These are phyloP conservation scores for Palythoa grandis DNA, from an alignment of 92 coral and sea anemone species.

Conservation along the genomic window DNA sequence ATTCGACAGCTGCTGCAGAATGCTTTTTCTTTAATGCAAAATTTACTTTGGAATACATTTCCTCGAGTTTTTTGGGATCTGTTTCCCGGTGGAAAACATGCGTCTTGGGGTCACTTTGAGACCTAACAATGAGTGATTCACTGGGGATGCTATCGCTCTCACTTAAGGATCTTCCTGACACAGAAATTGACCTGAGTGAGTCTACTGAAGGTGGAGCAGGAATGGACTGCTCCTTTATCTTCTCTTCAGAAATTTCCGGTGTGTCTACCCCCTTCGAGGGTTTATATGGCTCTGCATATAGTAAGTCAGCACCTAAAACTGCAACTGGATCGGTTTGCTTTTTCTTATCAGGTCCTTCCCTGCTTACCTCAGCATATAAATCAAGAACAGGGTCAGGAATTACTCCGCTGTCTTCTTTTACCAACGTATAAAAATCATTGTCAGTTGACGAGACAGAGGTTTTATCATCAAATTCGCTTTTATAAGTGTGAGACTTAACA, in stretches of 20 bases:
- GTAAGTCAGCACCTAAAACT: neutral
- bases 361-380: slow-evolving; percentile 28
- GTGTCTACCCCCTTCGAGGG: neutral
- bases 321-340: neutral
- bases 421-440: slow-evolving; percentile 12
- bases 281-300: slow-evolving; percentile 19
- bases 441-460: neutral
- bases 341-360: neutral
- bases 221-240: neutral
- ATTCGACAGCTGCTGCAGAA: neutral
- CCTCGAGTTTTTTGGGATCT: slow-evolving; percentile 25
- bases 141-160: neutral
- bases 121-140: neutral
- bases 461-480: neutral
- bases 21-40: slow-evolving; percentile 12
- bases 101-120: slow-evolving; percentile 1
- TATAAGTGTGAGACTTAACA: neutral
- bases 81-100: slow-evolving; percentile 28
- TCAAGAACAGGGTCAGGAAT: neutral
- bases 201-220: slow-evolving; percentile 27
- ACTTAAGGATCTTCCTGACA: slow-evolving; percentile 6
- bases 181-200: slow-evolving; percentile 5
- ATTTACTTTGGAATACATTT: slow-evolving; percentile 32
- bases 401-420: neutral
- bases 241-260: neutral